Conservation (phyloP, 92 coral and sea anemone genomes). For the Chrysogorgia sp. region DNA sequence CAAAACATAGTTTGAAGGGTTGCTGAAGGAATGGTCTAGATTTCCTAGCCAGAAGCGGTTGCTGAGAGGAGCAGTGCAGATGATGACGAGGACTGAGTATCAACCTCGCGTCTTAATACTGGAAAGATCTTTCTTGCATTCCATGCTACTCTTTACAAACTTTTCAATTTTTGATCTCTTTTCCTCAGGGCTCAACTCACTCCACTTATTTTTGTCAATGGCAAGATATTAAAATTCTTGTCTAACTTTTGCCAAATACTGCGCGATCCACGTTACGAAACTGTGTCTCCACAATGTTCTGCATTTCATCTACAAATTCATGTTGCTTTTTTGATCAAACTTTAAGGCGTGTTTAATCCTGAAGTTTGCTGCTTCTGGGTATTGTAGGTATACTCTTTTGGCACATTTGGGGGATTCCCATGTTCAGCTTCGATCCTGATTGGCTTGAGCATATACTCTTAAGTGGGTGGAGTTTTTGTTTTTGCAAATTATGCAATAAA, state of each 20-base stretch:
- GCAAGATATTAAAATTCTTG: slow-evolving; percentile 20
- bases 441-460: slow-evolving; percentile 24
- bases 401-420: slow-evolving; percentile 32
- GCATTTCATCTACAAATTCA: slow-evolving; percentile 22
- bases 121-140: slow-evolving; percentile 17
- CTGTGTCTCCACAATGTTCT: slow-evolving; percentile 26
- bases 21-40: slow-evolving; percentile 33
- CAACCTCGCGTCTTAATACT: neutral
- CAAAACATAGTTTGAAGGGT: slow-evolving; percentile 47
- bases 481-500: too few species aligned
- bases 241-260: slow-evolving; percentile 26
- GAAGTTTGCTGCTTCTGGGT: slow-evolving; percentile 36
- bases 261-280: slow-evolving; percentile 39
- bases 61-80: neutral
- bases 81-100: too few species aligned
- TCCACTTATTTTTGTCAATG: slow-evolving; percentile 26
- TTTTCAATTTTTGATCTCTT: slow-evolving; percentile 9
- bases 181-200: slow-evolving; percentile 11
- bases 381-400: slow-evolving; percentile 27
- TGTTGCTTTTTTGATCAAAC: slow-evolving; percentile 38
- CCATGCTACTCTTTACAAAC: slow-evolving; percentile 28
- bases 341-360: slow-evolving; percentile 13
- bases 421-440: slow-evolving; percentile 31
- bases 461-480: too few species aligned
- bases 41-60: neutral